Base-by-base conservation (phyloP, 2,888 invertebrate species). In the Helobdella robusta region DNA sequence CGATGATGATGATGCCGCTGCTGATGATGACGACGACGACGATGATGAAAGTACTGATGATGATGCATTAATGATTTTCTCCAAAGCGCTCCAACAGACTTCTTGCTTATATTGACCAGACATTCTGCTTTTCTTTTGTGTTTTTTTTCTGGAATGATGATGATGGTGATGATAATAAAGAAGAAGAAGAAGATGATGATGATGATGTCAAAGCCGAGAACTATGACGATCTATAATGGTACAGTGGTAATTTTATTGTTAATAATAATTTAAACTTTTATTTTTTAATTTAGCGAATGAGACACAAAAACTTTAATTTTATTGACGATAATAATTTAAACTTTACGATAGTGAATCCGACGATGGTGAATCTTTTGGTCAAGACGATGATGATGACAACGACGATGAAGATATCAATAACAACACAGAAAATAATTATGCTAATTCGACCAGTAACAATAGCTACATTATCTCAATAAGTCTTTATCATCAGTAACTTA, bases 181-280 rank as follows among this genome's bases (percentile, higher is more conserved):
- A 56, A 36, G 40, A 40, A 56, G 64, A 65, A 56, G 64, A 65
- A n/a, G 56, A 56, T 56, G 64, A 64, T 52, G 63, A 64, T 46
- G 64, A 35, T 64, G 50, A 64, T 0, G 66, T 48, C 35, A 36
- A 54, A 23, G 56, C 40, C 20, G 64, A 54, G 32, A 30, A 65
- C 30, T 60, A 35, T 30, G 32, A 5, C 63, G 40, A n/a, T 30
- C 30, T 20, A 64, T 20, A 35, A 18, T 20, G 18, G 8, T 8
- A 40, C 18, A 18, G 18, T 40, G 40, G 18, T 40, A 36, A 35
- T 59, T 1, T 36, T 59, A 40, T 23, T 59, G 1, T 36, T 36
- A 40, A 40, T 3, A 25, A 59, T 8, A 40, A 59, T 36, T 11
- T n/a, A n/a, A n/a, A n/a, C n/a, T n/a, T n/a, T n/a, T n/a, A n/a